A percentile compares a stretch with the other conserved stretches of the same genome.
These are phyloP conservation scores for Pentalonia nigronervosa DNA, from an alignment of 1,140 invertebrate genomes.

Conservation along the genomic window DNA sequence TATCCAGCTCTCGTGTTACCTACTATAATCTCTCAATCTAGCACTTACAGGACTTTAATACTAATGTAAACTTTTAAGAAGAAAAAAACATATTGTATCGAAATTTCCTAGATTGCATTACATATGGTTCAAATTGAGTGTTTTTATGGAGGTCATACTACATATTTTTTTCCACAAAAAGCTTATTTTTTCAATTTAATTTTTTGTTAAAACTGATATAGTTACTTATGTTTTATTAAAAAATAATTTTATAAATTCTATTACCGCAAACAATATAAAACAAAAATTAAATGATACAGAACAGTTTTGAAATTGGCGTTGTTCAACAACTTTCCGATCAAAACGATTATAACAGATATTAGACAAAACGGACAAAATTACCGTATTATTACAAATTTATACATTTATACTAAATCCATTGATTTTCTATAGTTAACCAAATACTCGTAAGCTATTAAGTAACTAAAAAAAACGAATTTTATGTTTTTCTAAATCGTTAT, in stretches of 20 bases:
- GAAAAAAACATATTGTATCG: neutral
- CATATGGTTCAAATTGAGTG: neutral
- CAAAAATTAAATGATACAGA: neutral
- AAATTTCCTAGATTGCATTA: neutral
- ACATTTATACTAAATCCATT: neutral
- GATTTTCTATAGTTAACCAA: neutral
- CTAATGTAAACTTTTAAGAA: neutral
- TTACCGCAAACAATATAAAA: neutral
- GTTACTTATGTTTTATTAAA: neutral
- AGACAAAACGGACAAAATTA: neutral
- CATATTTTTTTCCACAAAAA: neutral
- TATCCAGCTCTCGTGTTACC: neutral
- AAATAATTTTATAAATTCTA: neutral
- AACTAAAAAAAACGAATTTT: neutral
- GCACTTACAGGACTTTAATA: neutral
- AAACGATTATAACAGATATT: neutral
- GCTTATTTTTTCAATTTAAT: neutral
- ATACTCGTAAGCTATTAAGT: neutral
- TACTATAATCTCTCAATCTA: neutral
- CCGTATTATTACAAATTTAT: neutral
- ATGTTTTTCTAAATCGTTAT: neutral
- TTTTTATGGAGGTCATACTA: neutral
- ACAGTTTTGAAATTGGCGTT: neutral
- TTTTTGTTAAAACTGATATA: neutral
- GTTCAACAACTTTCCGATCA: neutral